Percentiles rank a stretch among this genome's conserved stretches.
phyloP scores from a whole-genome alignment of 2,888 invertebrate genomes.

The Melangyna quadrimaculata region DNA sequence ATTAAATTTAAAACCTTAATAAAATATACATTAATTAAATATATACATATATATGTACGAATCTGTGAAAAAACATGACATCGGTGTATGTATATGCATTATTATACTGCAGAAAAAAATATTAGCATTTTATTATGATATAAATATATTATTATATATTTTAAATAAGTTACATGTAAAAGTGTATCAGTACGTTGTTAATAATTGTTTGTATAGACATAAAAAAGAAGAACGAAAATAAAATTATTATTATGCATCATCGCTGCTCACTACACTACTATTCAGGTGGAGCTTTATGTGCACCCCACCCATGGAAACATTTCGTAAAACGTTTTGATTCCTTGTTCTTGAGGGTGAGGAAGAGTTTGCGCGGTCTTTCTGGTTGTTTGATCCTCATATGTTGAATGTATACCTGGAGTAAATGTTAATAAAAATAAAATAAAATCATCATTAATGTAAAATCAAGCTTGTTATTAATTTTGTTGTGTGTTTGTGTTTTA shows the following conservation, averaged over 20 bases:
- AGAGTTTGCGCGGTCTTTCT: conserved; percentile 93
- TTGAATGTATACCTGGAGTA: conserved; percentile 95
- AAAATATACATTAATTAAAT: conserved; percentile 27
- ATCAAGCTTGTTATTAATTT: background rate
- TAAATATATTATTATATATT: conserved; percentile 40
- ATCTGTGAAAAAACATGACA: conserved; percentile 45
- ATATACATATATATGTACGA: conserved; percentile 7
- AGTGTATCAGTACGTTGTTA: conserved; percentile 60
- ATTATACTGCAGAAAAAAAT: conserved; percentile 32
- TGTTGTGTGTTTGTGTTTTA: conserved; percentile 78
- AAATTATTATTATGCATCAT: background rate
- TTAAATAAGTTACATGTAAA: conserved; percentile 63
- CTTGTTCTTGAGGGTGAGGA: conserved; percentile 96
- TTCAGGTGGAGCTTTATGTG: conserved; percentile 85
- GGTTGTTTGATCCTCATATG: conserved; percentile 97
- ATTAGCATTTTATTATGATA: conserved; percentile 59
- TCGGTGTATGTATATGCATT: conserved; percentile 18
- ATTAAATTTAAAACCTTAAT: conserved; percentile 39
- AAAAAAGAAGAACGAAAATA: conserved; percentile 17
- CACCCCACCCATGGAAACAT: conserved; percentile 99
- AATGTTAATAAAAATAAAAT: conserved; percentile 71
- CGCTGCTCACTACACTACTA: conserved; percentile 54
- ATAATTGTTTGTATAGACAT: conserved; percentile 32
- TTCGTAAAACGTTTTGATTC: conserved; percentile 97
- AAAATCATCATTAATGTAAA: conserved; percentile 3